These are phyloP conservation scores for Himalopsyche tibetana DNA, from an alignment of 2,888 invertebrate species.

Conservation along the genomic window DNA sequence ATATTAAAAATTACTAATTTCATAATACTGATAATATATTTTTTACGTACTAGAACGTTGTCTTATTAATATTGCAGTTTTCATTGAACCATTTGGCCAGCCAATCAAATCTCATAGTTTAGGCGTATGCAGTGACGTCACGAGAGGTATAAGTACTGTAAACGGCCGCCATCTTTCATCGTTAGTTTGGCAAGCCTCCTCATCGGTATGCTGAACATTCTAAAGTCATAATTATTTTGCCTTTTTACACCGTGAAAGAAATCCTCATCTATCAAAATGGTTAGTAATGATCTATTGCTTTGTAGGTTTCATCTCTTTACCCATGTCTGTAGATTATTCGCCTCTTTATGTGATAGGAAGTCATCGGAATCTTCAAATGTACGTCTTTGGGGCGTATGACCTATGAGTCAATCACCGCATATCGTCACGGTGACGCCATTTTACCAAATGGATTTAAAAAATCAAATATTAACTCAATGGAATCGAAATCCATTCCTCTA, in stretches of 20 bases:
- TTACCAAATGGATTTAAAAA: no score
- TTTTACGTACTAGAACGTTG: no score
- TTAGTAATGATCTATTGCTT: conserved; percentile 68
- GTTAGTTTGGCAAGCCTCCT: conserved; percentile 84
- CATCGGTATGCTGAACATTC: conserved; percentile 72
- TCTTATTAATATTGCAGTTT: no score
- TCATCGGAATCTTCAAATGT: background rate
- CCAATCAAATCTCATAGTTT: conserved; percentile 74
- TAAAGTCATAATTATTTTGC: conserved; percentile 69
- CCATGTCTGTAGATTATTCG: background rate
- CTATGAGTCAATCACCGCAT: conserved; percentile 36
- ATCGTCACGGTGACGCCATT: no score
- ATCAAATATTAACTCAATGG: no score
- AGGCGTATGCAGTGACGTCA: conserved; percentile 77
- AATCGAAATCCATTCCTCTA: no score
- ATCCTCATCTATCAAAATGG: conserved; percentile 75
- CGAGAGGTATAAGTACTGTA: conserved; percentile 75
- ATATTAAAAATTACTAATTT: no score
- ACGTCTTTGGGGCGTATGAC: background rate
- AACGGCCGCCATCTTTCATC: conserved; percentile 74
- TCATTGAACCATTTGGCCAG: conserved; percentile 57
- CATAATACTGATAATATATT: no score
- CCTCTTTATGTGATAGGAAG: background rate
- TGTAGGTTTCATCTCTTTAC: conserved; percentile 67
- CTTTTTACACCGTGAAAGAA: conserved; percentile 73